These are phyloP conservation scores for Meghimatium bilineatum DNA, from an alignment of 2,888 invertebrate genomes.

Conservation along the genomic window DNA sequence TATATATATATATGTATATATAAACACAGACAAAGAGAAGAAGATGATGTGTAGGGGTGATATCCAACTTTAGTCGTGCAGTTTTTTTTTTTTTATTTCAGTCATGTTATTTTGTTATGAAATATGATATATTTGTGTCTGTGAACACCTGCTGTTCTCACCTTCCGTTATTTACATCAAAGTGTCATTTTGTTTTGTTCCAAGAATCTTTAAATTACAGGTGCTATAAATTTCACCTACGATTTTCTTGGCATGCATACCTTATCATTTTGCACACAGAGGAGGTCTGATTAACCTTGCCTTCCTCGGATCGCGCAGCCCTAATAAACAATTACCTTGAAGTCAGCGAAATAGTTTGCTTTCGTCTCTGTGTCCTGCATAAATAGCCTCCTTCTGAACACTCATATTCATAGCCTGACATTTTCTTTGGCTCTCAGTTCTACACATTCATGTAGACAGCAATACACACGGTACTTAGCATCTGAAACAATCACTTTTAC, in stretches of 20 bases:
- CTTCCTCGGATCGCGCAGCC: constrained; percentile 8
- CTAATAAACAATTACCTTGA: constrained; percentile 23
- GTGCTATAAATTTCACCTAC: neutral
- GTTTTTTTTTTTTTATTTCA: no score
- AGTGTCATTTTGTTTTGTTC: neutral
- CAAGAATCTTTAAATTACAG: neutral
- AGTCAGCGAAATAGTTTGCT: constrained; percentile 1
- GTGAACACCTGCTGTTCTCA: neutral
- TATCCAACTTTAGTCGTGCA: no score
- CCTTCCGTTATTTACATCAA: neutral
- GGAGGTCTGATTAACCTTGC: neutral
- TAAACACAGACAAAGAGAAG: no score
- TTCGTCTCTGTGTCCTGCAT: neutral
- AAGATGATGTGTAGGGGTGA: no score
- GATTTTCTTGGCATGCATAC: neutral
- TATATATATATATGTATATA: no score
- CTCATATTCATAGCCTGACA: neutral
- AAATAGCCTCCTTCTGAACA: neutral
- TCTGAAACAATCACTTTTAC: neutral
- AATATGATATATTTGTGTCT: neutral
- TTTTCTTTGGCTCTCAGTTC: constrained; percentile 14
- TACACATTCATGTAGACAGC: neutral
- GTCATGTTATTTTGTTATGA: neutral
- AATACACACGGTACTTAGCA: neutral
- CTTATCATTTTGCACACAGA: neutral